Evolutionary conservation across 2,888 invertebrate genomes (phyloP).

Genomic region (Cotesia congregata): DNA sequence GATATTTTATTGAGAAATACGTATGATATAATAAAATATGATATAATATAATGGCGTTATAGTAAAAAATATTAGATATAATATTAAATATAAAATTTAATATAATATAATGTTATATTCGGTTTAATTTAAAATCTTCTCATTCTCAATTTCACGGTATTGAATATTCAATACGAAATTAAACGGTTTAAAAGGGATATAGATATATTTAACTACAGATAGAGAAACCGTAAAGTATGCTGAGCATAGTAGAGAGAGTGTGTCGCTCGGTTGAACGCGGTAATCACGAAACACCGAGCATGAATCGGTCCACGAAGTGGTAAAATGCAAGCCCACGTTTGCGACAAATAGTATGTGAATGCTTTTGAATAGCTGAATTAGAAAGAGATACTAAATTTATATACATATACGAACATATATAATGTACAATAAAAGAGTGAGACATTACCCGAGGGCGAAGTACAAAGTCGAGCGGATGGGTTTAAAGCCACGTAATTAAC

Average conservation of each 20-base stretch:
- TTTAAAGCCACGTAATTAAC: conserved; percentile 58
- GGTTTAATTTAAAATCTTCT: not conserved
- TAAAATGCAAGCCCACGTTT: conserved; percentile 33
- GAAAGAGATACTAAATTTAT: not conserved
- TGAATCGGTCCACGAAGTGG: conserved; percentile 49
- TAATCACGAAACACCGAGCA: conserved; percentile 56
- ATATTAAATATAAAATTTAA: not conserved
- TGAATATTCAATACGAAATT: not conserved
- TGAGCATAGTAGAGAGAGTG: conserved; percentile 51
- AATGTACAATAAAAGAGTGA: conserved; percentile 25
- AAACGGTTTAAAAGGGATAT: not conserved
- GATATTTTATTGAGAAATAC: not conserved
- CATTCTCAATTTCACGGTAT: not conserved
- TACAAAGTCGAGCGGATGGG: conserved; percentile 43
- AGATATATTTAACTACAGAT: not conserved
- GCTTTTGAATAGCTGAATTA: not conserved
- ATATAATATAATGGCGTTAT: not conserved
- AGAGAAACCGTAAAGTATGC: not conserved
- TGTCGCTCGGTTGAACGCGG: conserved; percentile 57
- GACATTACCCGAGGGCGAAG: conserved; percentile 25
- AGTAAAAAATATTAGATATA: not conserved
- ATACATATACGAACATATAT: not conserved
- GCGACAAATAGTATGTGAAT: conserved; percentile 29
- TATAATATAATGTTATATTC: not conserved
- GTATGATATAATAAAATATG: not conserved